Evolutionary conservation across 2,888 invertebrate genomes (phyloP).

Genomic region (Eupithecia vulgata): DNA sequence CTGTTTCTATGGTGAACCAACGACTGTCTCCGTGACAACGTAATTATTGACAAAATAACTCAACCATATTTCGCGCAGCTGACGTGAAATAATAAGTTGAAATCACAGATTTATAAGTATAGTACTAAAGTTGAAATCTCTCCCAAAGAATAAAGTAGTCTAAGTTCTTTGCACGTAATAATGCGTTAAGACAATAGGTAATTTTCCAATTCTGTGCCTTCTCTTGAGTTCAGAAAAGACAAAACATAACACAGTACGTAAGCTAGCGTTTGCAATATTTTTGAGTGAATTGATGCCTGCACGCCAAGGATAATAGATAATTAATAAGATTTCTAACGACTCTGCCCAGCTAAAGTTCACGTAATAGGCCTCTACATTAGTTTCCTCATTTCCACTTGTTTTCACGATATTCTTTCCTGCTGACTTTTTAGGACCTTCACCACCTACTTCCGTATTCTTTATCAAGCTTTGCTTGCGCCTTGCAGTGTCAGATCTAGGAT

Average conservation of each 20-base stretch:
- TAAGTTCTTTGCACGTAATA: neutral
- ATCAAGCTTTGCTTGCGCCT: neutral
- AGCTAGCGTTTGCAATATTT: neutral
- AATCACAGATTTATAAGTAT: too few relatives aligned
- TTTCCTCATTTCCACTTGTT: neutral
- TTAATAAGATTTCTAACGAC: neutral
- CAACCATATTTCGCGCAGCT: neutral
- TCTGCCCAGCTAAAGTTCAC: neutral
- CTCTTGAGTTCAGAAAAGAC: neutral
- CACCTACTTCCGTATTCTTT: neutral
- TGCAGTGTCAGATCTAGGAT: too few relatives aligned
- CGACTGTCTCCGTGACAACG: slow-evolving; percentile 1
- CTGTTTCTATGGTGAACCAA: neutral
- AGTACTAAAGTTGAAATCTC: too few relatives aligned
- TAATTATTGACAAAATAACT: neutral
- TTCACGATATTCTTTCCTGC: neutral
- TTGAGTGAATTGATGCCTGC: neutral
- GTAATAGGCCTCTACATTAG: neutral
- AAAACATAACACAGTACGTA: neutral
- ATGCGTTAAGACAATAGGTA: too few relatives aligned
- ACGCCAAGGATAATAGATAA: neutral
- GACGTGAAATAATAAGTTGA: neutral
- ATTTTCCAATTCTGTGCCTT: neutral
- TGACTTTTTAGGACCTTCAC: neutral
- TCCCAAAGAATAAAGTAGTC: too few relatives aligned